Base-by-base conservation (phyloP, 2,113 vertebrate genomes). In the Chaetura pelagica region DNA sequence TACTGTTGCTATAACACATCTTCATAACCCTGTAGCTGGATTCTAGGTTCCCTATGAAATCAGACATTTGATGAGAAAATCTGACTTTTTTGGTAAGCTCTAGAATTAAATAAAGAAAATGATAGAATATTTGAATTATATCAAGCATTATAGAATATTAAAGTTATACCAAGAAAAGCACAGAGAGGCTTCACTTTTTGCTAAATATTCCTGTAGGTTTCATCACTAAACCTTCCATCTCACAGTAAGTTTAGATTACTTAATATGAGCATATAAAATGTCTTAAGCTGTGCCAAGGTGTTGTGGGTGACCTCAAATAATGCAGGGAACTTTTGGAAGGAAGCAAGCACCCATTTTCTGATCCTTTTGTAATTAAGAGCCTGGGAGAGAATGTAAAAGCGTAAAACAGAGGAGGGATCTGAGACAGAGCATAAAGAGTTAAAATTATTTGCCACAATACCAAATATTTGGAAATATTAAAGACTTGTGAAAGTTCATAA, bases 1-100 rank as follows among this genome's bases (percentile, higher is more conserved):
- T 88, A 95, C 90, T 42, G 77, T 90, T 95, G 71, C 63, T 93
- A 71, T 55, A 87, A 90, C 42, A 91, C 20, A 71, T 38, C 79
- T 88, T 83, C 26, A 44, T 63, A 90, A 76, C 15, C 63, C 72
- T 35, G 29, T 62, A 76, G 48, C 18, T 83, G 78, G 87, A 90
- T 63, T 71, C 66, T 16, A 79, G 46, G 23, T 73, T 94, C 20
- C 67, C 22, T 79, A 12, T 34, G 49, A 66, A 91, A 92, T 76
- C 32, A 82, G 48, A 46, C 12, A 27, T 75, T 92, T 32, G 51
- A 87, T 76, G 51, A 89, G 63, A 95, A 96, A 87, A 83, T 59
- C 20, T 80, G 30, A 32, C 32, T 59, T 54, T 87, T 87, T 85
- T 85, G 72, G 55, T 40, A 89, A 79, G n/a, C 5, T 80, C 34